Percentiles rank a stretch among this genome's conserved stretches.
Evolutionary conservation across 1,140 invertebrate species (phyloP).

Genomic region (Drosophila guanche): DNA sequence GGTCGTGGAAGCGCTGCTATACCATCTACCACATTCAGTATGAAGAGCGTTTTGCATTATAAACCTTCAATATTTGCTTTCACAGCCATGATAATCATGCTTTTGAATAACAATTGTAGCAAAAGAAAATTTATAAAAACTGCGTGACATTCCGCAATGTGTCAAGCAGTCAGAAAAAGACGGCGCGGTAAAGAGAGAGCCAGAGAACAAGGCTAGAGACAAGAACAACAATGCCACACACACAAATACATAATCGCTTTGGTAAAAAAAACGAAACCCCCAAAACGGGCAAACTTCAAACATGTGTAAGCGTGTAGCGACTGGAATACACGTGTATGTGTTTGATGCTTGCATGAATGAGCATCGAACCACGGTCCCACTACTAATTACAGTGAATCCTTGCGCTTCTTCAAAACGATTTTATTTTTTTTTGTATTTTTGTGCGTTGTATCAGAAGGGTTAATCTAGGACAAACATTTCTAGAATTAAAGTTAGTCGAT

Average conservation of each 20-base stretch:
- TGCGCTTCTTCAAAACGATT: no score
- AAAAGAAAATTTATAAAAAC: constrained; percentile 19
- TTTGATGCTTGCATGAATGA: constrained; percentile 40
- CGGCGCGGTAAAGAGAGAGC: constrained; percentile 22
- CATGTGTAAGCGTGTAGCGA: constrained; percentile 57
- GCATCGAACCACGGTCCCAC: no score
- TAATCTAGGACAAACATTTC: no score
- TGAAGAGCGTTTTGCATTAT: constrained; percentile 19
- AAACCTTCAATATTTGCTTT: no score
- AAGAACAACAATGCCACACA: constrained; percentile 34
- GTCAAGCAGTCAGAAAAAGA: constrained; percentile 37
- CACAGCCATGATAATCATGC: no score
- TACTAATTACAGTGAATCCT: no score
- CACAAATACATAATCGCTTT: constrained; percentile 23
- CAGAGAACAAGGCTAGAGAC: constrained; percentile 28
- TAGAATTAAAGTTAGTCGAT: no score
- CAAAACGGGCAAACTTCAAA: constrained; percentile 67
- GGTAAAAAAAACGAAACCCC: constrained; percentile 47
- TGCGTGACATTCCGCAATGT: constrained; percentile 67
- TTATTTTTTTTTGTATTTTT: no score
- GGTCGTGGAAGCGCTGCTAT: neutral
- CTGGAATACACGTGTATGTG: constrained; percentile 44
- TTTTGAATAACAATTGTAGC: no score
- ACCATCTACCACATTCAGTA: constrained; percentile 6
- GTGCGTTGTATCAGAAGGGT: no score